Percentiles rank a stretch among this genome's conserved stretches.
These are phyloP conservation scores for Panurus biarmicus DNA, from an alignment of 2,113 vertebrate genomes.

Conservation along the genomic window DNA sequence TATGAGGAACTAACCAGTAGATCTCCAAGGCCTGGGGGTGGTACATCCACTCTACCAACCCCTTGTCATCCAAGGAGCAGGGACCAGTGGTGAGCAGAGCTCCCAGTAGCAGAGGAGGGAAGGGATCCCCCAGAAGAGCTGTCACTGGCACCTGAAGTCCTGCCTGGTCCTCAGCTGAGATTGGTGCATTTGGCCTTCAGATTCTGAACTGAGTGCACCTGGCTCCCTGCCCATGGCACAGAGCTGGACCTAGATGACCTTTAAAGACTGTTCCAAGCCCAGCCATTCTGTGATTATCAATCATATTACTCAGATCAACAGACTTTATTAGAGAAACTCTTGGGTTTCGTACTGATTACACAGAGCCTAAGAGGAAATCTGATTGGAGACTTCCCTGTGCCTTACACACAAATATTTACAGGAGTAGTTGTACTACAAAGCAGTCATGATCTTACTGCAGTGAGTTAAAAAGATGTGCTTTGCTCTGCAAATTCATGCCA, in stretches of 20 bases:
- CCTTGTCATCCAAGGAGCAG: neutral
- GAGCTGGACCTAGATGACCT: neutral
- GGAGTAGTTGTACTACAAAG: neutral
- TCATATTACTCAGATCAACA: neutral
- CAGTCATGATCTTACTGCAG: neutral
- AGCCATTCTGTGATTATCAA: neutral
- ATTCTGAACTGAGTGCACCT: neutral
- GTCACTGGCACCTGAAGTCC: neutral
- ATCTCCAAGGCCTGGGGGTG: neutral
- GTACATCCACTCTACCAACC: neutral
- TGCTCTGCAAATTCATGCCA: constrained; percentile 8
- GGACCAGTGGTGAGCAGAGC: neutral
- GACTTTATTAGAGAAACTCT: neutral
- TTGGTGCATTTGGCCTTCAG: fast-evolving
- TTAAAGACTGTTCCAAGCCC: neutral
- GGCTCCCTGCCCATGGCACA: neutral
- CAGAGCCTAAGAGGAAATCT: neutral
- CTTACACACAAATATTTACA: neutral
- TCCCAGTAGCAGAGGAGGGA: neutral
- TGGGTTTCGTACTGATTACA: neutral
- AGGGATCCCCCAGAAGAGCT: neutral
- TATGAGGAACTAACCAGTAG: fast-evolving
- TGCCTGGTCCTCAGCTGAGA: neutral
- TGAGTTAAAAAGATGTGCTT: constrained; percentile 16
- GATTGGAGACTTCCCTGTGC: neutral